phyloP scores from a whole-genome alignment of 2,113 vertebrate genomes.

The Phainopepla nitens region DNA sequence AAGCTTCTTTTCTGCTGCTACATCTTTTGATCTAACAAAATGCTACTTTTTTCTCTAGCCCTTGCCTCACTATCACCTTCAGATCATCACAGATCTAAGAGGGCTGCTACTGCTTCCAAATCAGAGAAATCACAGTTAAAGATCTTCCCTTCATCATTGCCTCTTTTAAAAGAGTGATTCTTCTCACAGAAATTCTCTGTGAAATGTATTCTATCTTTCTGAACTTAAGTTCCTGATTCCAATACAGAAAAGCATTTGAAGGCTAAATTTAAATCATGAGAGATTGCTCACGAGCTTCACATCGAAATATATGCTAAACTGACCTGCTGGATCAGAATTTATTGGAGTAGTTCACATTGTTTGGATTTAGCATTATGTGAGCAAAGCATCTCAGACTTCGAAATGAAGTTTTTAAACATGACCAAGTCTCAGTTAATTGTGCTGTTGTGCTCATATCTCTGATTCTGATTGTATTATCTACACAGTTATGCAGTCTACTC shows the following conservation, averaged over 20 bases:
- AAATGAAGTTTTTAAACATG: not conserved
- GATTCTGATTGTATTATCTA: not conserved
- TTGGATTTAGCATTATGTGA: not conserved
- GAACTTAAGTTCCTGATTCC: not conserved
- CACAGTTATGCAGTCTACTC: not conserved
- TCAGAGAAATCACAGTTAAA: not conserved
- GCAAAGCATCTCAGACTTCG: not conserved
- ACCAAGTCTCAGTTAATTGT: not conserved
- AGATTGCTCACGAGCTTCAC: not conserved
- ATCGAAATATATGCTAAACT: not conserved
- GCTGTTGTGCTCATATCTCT: not conserved
- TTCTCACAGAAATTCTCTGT: not conserved
- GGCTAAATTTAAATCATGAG: not conserved
- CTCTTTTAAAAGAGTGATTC: not conserved
- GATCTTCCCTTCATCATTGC: not conserved
- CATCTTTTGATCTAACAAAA: not conserved
- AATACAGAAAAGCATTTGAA: not conserved
- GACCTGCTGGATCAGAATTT: not conserved
- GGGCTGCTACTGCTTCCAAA: not conserved
- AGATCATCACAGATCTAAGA: not conserved
- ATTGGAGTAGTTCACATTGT: not conserved
- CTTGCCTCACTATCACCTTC: not conserved
- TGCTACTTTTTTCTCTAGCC: not conserved
- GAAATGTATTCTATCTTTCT: not conserved
- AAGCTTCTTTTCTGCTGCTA: not conserved